Evolutionary conservation across 1,140 invertebrate species (phyloP).

Genomic region (Lineus longissimus): DNA sequence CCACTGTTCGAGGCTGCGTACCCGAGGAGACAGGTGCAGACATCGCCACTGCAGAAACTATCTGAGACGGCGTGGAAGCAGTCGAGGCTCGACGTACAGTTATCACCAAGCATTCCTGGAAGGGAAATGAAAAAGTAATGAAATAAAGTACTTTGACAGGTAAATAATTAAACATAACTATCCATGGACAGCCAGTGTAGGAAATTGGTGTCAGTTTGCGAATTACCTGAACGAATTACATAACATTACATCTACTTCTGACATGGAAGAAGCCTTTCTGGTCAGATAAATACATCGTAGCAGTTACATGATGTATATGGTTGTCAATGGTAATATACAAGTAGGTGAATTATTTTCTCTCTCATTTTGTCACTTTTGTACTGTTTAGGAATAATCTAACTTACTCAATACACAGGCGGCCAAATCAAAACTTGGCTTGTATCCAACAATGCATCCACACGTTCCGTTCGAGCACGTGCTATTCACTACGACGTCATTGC

Average conservation of each 20-base stretch:
- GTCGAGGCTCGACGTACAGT: background rate
- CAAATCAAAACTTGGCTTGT: background rate
- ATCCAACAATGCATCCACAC: conserved; percentile 14
- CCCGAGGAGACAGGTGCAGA: conserved; percentile 23
- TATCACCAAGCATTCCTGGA: background rate
- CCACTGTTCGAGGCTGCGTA: conserved; percentile 15
- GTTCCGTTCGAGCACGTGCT: conserved; percentile 12
- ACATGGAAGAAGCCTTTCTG: too few relatives aligned
- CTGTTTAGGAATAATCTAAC: conserved; percentile 16
- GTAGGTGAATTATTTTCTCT: conserved; percentile 13
- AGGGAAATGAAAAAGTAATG: too few relatives aligned
- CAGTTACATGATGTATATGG: too few relatives aligned
- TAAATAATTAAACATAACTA: too few relatives aligned
- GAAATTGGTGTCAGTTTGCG: too few relatives aligned
- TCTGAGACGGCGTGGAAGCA: conserved; percentile 15
- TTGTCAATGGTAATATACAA: conserved; percentile 13
- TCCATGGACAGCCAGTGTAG: too few relatives aligned
- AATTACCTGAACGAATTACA: too few relatives aligned
- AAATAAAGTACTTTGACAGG: too few relatives aligned
- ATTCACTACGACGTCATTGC: conserved; percentile 13
- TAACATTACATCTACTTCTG: too few relatives aligned
- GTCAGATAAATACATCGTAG: too few relatives aligned
- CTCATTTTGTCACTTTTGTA: conserved; percentile 16
- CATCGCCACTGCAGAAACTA: conserved; percentile 13
- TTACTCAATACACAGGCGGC: conserved; percentile 12